These are phyloP conservation scores for Aphelinus certus DNA, from an alignment of 1,140 invertebrate genomes.

Conservation along the genomic window DNA sequence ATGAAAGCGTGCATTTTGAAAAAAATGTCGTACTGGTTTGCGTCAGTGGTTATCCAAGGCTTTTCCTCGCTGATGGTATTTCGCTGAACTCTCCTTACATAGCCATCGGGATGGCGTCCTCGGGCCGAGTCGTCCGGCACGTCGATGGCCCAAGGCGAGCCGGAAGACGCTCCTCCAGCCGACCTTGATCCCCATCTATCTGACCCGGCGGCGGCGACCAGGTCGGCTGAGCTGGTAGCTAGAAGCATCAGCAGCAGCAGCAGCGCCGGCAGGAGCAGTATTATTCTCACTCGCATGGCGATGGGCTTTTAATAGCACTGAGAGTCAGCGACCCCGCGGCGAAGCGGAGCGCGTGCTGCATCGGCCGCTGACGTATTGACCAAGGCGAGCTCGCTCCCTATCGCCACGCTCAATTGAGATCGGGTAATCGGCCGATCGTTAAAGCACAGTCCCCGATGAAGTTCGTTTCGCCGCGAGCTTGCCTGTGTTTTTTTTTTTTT, in stretches of 20 bases:
- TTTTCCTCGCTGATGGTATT: not conserved
- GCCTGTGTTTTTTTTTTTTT: conserved; percentile 11
- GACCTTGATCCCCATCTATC: conserved; percentile 8
- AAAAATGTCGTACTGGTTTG: conserved; percentile 27
- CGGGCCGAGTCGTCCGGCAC: no score
- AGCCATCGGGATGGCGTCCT: not conserved
- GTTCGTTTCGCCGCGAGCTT: conserved; percentile 9
- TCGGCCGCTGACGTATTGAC: conserved; percentile 10
- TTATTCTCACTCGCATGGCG: conserved; percentile 25
- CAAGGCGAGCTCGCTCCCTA: not conserved
- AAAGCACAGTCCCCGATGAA: conserved; percentile 1
- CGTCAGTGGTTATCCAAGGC: conserved; percentile 41
- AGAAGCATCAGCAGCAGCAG: not conserved
- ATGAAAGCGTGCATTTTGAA: conserved; percentile 48
- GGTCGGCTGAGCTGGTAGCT: not conserved
- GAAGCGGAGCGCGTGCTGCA: not conserved
- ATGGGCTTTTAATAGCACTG: conserved; percentile 7
- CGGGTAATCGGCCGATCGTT: conserved; percentile 29
- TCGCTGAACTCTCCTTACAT: no score
- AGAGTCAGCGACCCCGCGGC: conserved; percentile 21
- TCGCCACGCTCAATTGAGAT: conserved; percentile 31
- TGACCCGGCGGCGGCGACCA: not conserved
- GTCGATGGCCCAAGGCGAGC: no score
- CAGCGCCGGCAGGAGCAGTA: not conserved
- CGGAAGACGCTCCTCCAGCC: not conserved